Conservation (phyloP, 2,888 invertebrate genomes). For the Cerceris ruficornis region DNA sequence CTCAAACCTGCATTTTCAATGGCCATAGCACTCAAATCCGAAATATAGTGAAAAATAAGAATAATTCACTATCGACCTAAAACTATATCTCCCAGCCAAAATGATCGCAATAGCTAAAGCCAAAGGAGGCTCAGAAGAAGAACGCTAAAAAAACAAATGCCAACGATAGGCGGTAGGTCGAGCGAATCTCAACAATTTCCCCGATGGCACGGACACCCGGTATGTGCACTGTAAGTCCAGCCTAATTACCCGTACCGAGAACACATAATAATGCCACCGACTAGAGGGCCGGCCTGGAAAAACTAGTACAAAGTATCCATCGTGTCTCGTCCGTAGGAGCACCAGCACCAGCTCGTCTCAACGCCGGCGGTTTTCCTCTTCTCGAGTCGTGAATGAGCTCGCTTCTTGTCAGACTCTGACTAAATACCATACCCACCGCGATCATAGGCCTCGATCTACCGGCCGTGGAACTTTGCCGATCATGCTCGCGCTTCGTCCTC, state of each 20-base stretch:
- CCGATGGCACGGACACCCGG: constrained; percentile 55
- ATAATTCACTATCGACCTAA: no score
- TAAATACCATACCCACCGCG: constrained; percentile 62
- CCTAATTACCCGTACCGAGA: constrained; percentile 73
- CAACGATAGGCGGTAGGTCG: constrained; percentile 33
- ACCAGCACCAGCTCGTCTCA: background rate
- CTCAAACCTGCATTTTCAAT: no score
- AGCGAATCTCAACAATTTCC: constrained; percentile 44
- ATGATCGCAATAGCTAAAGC: background rate
- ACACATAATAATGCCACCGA: constrained; percentile 69
- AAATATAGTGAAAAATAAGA: no score
- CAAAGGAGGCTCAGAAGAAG: background rate
- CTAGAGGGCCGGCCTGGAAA: constrained; percentile 56
- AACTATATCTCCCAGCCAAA: no score
- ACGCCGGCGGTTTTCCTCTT: constrained; percentile 32
- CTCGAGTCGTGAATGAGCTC: constrained; percentile 69
- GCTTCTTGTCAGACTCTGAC: constrained; percentile 68
- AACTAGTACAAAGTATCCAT: constrained; percentile 72
- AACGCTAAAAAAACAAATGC: constrained; percentile 1
- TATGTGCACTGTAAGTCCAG: constrained; percentile 58
- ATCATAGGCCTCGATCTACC: constrained; percentile 45
- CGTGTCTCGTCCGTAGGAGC: constrained; percentile 40
- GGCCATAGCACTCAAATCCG: no score
- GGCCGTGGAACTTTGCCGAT: no score
- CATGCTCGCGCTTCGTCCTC: background rate